Evolutionary conservation across 2,113 vertebrate species (phyloP), one percentile per base, ranked within the genome.

Genomic region (Phrynosoma blainvillii): DNA sequence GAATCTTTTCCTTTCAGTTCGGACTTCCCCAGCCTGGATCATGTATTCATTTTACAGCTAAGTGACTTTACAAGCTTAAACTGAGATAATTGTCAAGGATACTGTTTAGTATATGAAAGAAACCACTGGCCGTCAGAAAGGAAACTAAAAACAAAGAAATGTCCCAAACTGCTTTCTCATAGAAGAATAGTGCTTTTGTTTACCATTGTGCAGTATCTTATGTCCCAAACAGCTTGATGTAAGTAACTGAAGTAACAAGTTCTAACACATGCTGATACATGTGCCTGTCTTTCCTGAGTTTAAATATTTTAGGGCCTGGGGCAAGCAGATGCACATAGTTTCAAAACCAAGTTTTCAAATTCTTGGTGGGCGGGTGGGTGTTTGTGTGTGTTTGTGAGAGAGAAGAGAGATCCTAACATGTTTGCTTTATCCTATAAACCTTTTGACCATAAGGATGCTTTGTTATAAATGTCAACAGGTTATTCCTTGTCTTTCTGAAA

Each of bases 281-380:
- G 70, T 79, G 36, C 27, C 14, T n/a, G 32, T 52, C 23, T 23
- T 62, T 74, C 54, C 66, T 86, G 79, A 71, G 65, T 36, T 47
- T 81, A 73, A 80, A 81, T 36, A 59, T 74, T 32, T 59, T 81
- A 73, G 42, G 52, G 47, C 85, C 78, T 40, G 32, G 52, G 76
- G 74, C 84, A 68, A 68, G 70, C 78, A 74, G 68, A 62, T 87
- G 85, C 80, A 81, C 47, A 59, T n/a, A 3, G 7, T 59, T 87
- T 75, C 23, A 70, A 87, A 87, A 81, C 52, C 25, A 59, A 59
- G 32, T 56, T 8, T 81, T 73, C 68, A 87, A 11, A 10, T 87
- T 73, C 47, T 59, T 68, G 14, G 40, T 18, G 47, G 8, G 8
- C 16, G n/a, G 6, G 2, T 1, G 7, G 40, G 9, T 62, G 7